Percentiles rank a stretch among this genome's conserved stretches.
These are phyloP conservation scores for Harlomillsia oculata DNA, from an alignment of 1,140 invertebrate genomes.

Conservation along the genomic window DNA sequence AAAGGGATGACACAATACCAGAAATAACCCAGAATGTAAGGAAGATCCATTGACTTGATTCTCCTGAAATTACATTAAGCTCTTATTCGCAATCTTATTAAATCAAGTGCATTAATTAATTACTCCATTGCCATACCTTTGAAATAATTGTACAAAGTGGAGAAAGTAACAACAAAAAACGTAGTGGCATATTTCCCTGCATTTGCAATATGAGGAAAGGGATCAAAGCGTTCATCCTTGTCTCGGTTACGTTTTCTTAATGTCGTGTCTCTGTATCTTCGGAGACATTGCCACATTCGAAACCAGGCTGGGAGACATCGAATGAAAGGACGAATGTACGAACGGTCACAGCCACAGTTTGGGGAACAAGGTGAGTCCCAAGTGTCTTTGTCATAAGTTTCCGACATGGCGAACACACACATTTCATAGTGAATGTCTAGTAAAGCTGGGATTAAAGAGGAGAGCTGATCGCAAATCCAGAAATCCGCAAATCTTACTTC, in stretches of 20 bases:
- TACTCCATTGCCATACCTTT: constrained; percentile 50
- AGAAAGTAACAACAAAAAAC: constrained; percentile 85
- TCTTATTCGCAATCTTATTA: no score
- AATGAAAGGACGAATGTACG: constrained; percentile 59
- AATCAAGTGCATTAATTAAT: not conserved
- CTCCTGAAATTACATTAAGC: constrained; percentile 48
- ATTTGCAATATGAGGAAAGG: constrained; percentile 91
- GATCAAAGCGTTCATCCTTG: no score
- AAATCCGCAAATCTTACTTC: constrained; percentile 97
- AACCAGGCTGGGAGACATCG: constrained; percentile 92
- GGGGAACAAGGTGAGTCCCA: not conserved
- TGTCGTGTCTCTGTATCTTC: constrained; percentile 78
- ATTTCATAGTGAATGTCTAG: constrained; percentile 88
- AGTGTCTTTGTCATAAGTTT: not conserved
- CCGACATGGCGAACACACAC: constrained; percentile 59
- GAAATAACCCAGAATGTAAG: constrained; percentile 68
- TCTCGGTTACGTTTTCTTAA: no score
- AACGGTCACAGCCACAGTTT: constrained; percentile 39
- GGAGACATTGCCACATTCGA: constrained; percentile 90
- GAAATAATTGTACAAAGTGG: constrained; percentile 62
- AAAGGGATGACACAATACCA: constrained; percentile 65
- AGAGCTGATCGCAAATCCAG: constrained; percentile 98
- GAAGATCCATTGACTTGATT: constrained; percentile 57
- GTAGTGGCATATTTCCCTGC: constrained; percentile 97
- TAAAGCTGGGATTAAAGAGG: constrained; percentile 78